phyloP scores from a whole-genome alignment of 1,140 invertebrate genomes.

The Argopecten irradians region DNA sequence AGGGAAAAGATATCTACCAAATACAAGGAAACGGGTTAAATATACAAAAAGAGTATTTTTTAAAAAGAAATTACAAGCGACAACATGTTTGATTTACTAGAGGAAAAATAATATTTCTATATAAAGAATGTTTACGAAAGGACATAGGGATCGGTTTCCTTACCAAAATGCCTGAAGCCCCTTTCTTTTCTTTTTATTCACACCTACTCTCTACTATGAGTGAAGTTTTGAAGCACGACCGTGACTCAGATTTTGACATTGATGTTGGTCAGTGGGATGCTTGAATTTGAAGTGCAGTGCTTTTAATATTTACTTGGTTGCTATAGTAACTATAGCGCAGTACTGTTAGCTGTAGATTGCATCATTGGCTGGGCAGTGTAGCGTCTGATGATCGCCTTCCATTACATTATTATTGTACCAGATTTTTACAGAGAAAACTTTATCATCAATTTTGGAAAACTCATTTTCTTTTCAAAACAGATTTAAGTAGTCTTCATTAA shows the following conservation, averaged over 20 bases:
- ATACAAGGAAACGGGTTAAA: no score
- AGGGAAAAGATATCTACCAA: neutral
- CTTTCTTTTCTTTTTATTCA: neutral
- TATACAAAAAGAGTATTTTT: no score
- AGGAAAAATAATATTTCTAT: neutral
- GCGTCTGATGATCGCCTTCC: neutral
- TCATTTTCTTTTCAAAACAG: neutral
- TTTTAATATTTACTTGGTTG: neutral
- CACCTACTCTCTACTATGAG: neutral
- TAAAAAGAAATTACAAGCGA: no score
- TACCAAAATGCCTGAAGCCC: neutral
- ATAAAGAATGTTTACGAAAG: neutral
- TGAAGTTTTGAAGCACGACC: neutral
- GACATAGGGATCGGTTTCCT: neutral
- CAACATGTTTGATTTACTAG: no score
- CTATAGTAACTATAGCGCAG: neutral
- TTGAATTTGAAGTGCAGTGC: constrained; percentile 21
- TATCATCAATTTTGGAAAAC: neutral
- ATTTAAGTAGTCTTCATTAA: neutral
- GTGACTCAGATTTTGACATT: neutral
- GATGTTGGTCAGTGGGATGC: constrained; percentile 20
- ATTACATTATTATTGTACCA: neutral
- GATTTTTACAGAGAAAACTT: no score
- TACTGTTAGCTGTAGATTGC: neutral
- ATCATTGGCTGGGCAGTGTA: constrained; percentile 15